Conservation (phyloP, 2,797 vertebrate species). For the Onychomys arenicola region DNA sequence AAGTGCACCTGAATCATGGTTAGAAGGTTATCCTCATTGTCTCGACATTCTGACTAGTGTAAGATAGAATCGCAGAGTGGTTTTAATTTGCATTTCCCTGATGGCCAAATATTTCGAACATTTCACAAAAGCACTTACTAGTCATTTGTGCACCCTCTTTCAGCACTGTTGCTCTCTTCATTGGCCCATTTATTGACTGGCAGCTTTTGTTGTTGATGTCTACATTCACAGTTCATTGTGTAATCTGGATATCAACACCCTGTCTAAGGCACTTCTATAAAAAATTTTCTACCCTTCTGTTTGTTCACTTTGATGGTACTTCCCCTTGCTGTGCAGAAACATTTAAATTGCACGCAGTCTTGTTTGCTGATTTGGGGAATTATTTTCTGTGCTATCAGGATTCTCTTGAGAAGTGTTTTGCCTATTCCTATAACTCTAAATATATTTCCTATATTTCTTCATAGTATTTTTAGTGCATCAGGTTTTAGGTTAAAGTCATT, state of each 20-base stretch:
- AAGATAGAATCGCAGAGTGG: not conserved
- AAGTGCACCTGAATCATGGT: not conserved
- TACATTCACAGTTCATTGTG: not conserved
- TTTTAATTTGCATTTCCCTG: not conserved
- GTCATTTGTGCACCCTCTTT: not conserved
- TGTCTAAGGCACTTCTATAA: not conserved
- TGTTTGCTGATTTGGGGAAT: not conserved
- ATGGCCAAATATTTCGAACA: not conserved
- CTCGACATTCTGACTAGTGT: not conserved
- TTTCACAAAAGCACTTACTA: not conserved
- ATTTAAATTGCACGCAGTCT: not conserved
- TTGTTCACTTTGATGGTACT: not conserved
- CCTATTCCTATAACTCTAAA: no score
- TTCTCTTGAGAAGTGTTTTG: not conserved
- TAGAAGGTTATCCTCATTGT: fast-evolving
- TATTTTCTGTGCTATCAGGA: not conserved
- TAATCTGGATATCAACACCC: not conserved
- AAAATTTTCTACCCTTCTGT: not conserved
- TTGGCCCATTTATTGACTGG: not conserved
- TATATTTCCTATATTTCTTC: not conserved
- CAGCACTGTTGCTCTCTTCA: not conserved
- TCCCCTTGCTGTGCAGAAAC: not conserved
- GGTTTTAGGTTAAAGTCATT: not conserved
- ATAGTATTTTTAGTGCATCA: not conserved
- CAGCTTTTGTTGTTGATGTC: not conserved